Evolutionary conservation across 2,888 invertebrate species (phyloP).

Genomic region (Macropis europaea): DNA sequence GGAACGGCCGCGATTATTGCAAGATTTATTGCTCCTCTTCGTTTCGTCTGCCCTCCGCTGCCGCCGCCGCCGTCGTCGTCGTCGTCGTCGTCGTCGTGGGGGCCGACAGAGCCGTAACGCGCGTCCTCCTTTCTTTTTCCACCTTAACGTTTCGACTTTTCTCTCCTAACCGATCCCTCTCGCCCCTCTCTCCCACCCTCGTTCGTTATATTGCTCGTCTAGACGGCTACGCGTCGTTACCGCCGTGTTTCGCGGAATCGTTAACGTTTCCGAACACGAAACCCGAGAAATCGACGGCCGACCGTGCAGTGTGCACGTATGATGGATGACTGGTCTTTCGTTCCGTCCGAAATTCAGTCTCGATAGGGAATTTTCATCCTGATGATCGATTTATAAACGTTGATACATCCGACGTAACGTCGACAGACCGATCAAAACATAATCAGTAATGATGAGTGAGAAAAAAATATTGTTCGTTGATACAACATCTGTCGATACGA

Average conservation of each 20-base stretch:
- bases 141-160: slow-evolving; percentile 15
- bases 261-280: background rate
- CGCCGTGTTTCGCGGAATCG: background rate
- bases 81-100: background rate
- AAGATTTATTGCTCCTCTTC: slow-evolving; percentile 72
- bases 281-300: too few relatives aligned
- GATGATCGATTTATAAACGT: too few relatives aligned
- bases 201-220: slow-evolving; percentile 2
- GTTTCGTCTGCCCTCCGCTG: slow-evolving; percentile 50
- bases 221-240: background rate
- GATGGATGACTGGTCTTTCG: too few relatives aligned
- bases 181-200: background rate
- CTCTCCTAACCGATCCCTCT: background rate
- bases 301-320: too few relatives aligned
- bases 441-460: too few relatives aligned
- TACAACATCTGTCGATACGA: too few relatives aligned
- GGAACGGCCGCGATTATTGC: slow-evolving; percentile 63
- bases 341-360: too few relatives aligned
- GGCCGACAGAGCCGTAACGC: background rate
- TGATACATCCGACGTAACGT: too few relatives aligned
- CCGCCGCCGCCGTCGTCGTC: too few relatives aligned
- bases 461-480: too few relatives aligned
- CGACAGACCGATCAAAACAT: too few relatives aligned
- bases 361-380: too few relatives aligned
- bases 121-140: background rate